These are phyloP conservation scores for Hippocampus barbouri DNA, from an alignment of 2,113 vertebrate genomes.

Conservation along the genomic window DNA sequence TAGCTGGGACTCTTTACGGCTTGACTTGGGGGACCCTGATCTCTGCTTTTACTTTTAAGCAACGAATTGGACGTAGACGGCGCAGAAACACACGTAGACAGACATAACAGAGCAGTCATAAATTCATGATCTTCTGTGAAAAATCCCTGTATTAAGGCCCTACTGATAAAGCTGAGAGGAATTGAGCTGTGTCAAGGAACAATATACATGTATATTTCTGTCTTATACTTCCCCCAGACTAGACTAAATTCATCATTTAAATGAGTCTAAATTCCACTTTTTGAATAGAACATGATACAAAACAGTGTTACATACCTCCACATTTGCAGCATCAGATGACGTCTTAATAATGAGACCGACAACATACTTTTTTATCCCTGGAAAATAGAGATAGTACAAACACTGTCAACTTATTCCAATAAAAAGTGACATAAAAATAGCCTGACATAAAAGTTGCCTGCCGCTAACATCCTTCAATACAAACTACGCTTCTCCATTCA, in stretches of 20 bases:
- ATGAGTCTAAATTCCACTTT: neutral
- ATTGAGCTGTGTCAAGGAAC: too few species aligned
- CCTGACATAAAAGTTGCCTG: conserved; percentile 38
- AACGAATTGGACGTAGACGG: too few species aligned
- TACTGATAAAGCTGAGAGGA: too few species aligned
- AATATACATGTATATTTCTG: too few species aligned
- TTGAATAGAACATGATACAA: neutral
- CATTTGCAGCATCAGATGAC: conserved; percentile 91
- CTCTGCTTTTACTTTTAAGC: too few species aligned
- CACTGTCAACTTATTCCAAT: conserved; percentile 21
- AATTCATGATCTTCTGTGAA: too few species aligned
- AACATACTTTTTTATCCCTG: conserved; percentile 99
- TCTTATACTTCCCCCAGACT: too few species aligned
- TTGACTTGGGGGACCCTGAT: too few species aligned
- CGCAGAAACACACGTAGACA: too few species aligned
- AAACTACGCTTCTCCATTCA: conserved; percentile 18
- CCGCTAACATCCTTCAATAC: conserved; percentile 26
- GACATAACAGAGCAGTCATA: too few species aligned
- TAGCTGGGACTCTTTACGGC: too few species aligned
- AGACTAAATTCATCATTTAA: neutral
- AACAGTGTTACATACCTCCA: conserved; percentile 81
- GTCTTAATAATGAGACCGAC: conserved; percentile 99
- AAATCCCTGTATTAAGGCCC: too few species aligned
- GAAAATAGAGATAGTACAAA: conserved; percentile 47
- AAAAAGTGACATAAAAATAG: conserved; percentile 21